phyloP scores from a whole-genome alignment of 2,888 invertebrate species.

The Meteorus colon region DNA sequence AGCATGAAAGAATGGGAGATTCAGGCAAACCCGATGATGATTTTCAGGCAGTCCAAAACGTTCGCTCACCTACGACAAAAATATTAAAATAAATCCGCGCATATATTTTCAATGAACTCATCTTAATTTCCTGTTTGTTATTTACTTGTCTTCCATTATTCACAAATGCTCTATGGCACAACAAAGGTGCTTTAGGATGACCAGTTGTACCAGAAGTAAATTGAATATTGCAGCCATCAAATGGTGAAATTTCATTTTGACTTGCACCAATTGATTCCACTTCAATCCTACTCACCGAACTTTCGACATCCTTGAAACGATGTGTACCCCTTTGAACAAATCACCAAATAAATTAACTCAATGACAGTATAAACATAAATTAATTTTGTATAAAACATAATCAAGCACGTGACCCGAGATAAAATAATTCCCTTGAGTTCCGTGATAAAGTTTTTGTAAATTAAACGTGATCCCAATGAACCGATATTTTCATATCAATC shows the following conservation, averaged over 20 bases:
- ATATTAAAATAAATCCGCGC: background rate
- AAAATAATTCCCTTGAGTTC: no score
- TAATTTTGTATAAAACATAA: background rate
- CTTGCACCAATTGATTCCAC: constrained; percentile 72
- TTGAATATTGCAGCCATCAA: constrained; percentile 84
- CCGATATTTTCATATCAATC: background rate
- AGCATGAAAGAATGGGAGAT: constrained; percentile 89
- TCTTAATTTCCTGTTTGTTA: constrained; percentile 43
- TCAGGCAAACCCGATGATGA: constrained; percentile 77
- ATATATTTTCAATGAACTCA: constrained; percentile 12
- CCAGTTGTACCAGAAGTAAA: constrained; percentile 92
- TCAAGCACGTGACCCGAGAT: no score
- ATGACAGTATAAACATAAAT: background rate
- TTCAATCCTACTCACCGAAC: constrained; percentile 61
- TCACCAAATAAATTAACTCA: background rate
- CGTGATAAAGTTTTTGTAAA: no score
- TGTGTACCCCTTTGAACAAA: constrained; percentile 70
- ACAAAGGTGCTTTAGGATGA: constrained; percentile 83
- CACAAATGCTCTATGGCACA: constrained; percentile 83
- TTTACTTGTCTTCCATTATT: constrained; percentile 85
- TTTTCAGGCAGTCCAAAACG: constrained; percentile 73
- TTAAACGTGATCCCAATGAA: background rate
- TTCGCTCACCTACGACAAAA: constrained; percentile 52
- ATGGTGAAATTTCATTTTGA: constrained; percentile 78
- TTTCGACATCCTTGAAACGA: constrained; percentile 72